Base-by-base conservation (phyloP, 2,888 invertebrate species). In the Drosophila demipolita region DNA sequence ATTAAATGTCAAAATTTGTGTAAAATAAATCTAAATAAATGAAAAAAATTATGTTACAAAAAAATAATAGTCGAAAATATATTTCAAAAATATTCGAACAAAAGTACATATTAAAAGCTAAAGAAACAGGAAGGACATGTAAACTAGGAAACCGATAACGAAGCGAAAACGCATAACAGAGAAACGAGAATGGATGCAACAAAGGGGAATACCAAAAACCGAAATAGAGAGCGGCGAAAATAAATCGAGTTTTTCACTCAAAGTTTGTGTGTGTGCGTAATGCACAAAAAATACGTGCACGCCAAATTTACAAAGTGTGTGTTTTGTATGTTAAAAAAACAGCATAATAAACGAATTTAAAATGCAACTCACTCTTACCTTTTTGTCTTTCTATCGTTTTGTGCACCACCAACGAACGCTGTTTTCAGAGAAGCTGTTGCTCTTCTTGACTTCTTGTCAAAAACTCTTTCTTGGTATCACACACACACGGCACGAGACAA, bases 281-380 rank as follows among this genome's bases (percentile, higher is more conserved):
- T 38, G 38, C 38, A 38, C 38, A 38, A 12, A 15, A 58, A 54
- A 48, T 52, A 42, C 77, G 52, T 76, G 57, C 73, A 55, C 50
- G 55, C 55, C 26, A n/a, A 50, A 59, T 66, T 42, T 63, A 40
- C n/a, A 23, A 64, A 35, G 40, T 52, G 45, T 61, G 49, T 63
- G 38, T 53, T 42, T 68, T 64, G 23, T 66, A 36, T 67, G 20
- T 65, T 66, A n/a, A 64, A 35, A 59, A 65, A 60, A 32, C 57
- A 59, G 54, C 53, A 63, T 64, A 71, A 69, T 65, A 64, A 67
- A 58, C 48, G n/a, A 69, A 66, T 60, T 60, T 38, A 58, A 53
- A 53, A 71, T 78, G 87, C 82, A 87, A 59, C 78, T 87, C 73
- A 61, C 78, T 83, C 73, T 79, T 78, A 82, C 84, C 84, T 82